Conservation (phyloP, 2,888 invertebrate species). For the Netelia melanura region DNA sequence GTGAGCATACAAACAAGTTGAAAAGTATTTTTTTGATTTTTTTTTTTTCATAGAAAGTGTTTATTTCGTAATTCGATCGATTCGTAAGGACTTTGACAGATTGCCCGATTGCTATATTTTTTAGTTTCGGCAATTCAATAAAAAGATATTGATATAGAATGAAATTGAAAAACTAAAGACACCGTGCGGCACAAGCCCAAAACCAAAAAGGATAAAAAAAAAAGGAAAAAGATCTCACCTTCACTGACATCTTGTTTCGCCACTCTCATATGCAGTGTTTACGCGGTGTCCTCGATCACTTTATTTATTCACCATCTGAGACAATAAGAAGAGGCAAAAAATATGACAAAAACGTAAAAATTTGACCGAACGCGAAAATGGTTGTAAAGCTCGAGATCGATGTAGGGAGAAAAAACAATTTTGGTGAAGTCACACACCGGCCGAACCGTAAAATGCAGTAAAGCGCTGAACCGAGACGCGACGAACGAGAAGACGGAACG, state of each 20-base stretch:
- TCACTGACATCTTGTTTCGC: slow-evolving; percentile 82
- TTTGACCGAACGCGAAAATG: not conserved
- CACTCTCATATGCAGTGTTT: slow-evolving; percentile 73
- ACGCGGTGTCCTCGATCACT: slow-evolving; percentile 72
- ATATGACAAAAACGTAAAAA: slow-evolving; percentile 4
- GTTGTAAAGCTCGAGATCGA: not conserved
- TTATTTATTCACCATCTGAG: slow-evolving; percentile 72
- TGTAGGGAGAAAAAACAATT: not conserved
- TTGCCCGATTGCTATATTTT: not conserved
- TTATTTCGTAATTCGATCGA: not conserved
- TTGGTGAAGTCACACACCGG: not conserved
- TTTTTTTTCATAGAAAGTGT: not conserved
- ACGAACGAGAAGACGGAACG: slow-evolving; percentile 6
- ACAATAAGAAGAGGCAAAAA: not conserved
- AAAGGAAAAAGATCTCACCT: slow-evolving; percentile 75
- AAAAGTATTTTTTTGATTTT: not conserved
- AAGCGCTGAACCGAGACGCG: slow-evolving; percentile 1
- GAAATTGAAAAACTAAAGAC: no score
- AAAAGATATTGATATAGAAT: no score
- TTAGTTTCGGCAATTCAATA: not conserved
- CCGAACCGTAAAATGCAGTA: not conserved
- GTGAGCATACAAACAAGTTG: not conserved
- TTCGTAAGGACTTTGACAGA: no score
- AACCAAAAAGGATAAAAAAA: slow-evolving; percentile 8
- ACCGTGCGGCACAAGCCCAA: not conserved